Evolutionary conservation across 2,113 vertebrate genomes (phyloP).

Genomic region (Onychostruthus taczanowskii): DNA sequence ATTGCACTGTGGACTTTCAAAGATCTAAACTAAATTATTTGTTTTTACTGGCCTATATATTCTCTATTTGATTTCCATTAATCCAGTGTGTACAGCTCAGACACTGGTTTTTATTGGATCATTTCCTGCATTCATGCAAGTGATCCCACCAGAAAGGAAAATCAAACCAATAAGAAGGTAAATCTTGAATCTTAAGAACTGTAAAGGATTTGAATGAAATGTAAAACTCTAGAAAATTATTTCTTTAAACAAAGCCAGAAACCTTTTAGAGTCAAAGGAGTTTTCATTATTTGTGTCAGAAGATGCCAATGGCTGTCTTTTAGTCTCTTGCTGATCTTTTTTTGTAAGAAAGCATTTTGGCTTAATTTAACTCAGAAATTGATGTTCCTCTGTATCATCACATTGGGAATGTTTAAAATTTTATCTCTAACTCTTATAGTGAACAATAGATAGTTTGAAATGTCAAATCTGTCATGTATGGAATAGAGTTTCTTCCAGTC

Average conservation of each 20-base stretch:
- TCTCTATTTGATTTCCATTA: not conserved
- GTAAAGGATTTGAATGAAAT: not conserved
- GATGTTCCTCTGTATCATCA: fast-evolving
- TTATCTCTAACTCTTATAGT: not conserved
- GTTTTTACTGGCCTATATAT: not conserved
- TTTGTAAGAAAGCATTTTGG: not conserved
- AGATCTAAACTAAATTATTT: not conserved
- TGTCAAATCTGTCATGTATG: not conserved
- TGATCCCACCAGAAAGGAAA: not conserved
- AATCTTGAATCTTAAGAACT: not conserved
- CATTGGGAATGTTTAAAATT: not conserved
- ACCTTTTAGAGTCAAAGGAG: not conserved
- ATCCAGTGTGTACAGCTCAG: not conserved
- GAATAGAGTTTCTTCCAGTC: not conserved
- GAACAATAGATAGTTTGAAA: not conserved
- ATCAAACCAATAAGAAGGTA: not conserved
- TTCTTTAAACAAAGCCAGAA: not conserved
- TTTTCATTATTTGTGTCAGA: not conserved
- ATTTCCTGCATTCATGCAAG: not conserved
- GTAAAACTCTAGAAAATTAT: not conserved
- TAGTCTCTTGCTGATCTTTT: not conserved
- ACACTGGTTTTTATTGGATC: not conserved
- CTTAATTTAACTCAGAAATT: not conserved
- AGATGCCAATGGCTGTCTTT: not conserved
- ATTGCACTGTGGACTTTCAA: not conserved